phyloP scores from a whole-genome alignment of 2,888 invertebrate genomes.

The Mesorhabditis sp. region DNA sequence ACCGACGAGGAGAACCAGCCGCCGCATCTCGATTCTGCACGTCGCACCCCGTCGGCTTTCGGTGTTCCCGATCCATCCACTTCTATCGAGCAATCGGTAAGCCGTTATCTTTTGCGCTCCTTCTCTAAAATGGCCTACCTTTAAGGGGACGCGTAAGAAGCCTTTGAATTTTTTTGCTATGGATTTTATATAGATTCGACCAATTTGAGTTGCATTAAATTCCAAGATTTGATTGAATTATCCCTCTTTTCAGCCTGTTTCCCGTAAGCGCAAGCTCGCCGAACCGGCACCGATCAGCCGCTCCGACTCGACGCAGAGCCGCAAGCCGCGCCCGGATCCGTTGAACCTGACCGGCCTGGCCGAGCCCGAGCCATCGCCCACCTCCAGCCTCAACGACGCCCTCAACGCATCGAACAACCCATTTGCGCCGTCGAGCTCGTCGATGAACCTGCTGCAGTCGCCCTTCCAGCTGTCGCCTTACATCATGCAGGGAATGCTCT shows the following conservation, averaged over 20 bases:
- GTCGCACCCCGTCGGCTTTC: slow-evolving; percentile 7
- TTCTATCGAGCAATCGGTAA: neutral
- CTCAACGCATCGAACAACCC: neutral
- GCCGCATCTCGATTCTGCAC: neutral
- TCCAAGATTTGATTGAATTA: too few species aligned
- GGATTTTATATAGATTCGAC: too few species aligned
- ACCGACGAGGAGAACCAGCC: neutral
- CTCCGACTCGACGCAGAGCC: slow-evolving; percentile 20
- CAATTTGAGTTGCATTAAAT: too few species aligned
- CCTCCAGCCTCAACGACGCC: neutral
- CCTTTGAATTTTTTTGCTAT: too few species aligned
- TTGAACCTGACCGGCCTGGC: slow-evolving; percentile 21
- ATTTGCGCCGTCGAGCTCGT: neutral
- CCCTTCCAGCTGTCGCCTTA: neutral
- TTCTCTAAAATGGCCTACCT: too few species aligned
- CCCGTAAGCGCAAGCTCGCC: slow-evolving; percentile 10
- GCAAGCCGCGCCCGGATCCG: slow-evolving; percentile 26
- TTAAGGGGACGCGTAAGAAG: too few species aligned
- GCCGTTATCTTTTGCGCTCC: too few species aligned
- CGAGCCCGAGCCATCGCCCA: neutral
- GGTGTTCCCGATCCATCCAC: too few species aligned
- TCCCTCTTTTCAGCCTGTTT: neutral
- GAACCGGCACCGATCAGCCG: slow-evolving; percentile 4
- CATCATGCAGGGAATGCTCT: slow-evolving; percentile 15
- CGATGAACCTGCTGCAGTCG: neutral